Base-by-base conservation (phyloP, 2,113 vertebrate genomes). In the Centropus unirufus region DNA sequence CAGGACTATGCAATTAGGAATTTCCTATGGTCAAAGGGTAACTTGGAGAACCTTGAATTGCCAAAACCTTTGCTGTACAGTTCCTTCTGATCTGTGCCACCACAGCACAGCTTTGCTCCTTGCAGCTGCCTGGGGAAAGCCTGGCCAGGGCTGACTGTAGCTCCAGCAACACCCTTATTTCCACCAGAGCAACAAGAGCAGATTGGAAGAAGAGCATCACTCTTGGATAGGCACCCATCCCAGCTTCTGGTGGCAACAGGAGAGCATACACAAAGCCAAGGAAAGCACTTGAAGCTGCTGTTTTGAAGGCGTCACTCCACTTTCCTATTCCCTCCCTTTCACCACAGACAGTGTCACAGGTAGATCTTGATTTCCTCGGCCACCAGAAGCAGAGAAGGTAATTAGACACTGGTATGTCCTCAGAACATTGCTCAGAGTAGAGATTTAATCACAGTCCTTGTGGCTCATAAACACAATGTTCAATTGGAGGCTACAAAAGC, bases 371-470 rank as follows among this genome's bases (percentile, higher is more conserved):
- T 89, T 96, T 96, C 83, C 89, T 89, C 86, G 59, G 68, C 68
- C 94, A 77, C 76, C 92, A 92, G 61, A 83, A 93, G 68, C 6
- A 0, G n/a, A 84, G 92, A 95, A 89, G 83, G n/a, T 89, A 88
- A 94, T 93, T 92, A 93, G 91, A 70, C 92, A 90, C 23, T 63
- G 59, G 55, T 27, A 74, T 59, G 91, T 86, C 91, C 77, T 95
- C 86, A 89, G 79, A 96, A 92, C 55, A 47, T 63, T 86, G 54
- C 79, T 92, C 51, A 82, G 91, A 84, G 44, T 51, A 82, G 93
- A 89, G 93, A 95, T 95, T 51, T 85, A 93, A 95, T 95, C 94
- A 66, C 34, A 58, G 75, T 76, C 70, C 74, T 87, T 57, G 68
- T 69, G 78, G 87, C 67, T 91, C n/a, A 57, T 72, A 88, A 86